A percentile compares a stretch with the other conserved stretches of the same genome.
Conservation (phyloP, 2,113 vertebrate species). For the Caranx melampygus region DNA sequence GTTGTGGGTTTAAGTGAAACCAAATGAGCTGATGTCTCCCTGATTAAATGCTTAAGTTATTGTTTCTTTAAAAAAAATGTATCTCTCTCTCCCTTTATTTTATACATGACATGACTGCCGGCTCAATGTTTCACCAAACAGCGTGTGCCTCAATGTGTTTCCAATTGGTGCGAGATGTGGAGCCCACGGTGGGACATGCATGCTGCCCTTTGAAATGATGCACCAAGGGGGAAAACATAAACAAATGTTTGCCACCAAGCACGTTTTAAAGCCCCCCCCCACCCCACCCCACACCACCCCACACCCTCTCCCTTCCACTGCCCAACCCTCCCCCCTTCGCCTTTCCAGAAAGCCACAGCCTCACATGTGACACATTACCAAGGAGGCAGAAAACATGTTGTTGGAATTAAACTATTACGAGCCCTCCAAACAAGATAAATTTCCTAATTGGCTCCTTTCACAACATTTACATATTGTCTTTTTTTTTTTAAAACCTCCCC, state of each 20-base stretch:
- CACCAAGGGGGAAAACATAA: constrained; percentile 80
- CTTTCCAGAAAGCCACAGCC: constrained; percentile 68
- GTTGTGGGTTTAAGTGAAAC: constrained; percentile 71
- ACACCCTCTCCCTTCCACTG: constrained; percentile 23
- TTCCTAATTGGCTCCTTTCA: constrained; percentile 83
- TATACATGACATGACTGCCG: constrained; percentile 45
- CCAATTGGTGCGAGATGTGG: constrained; percentile 73
- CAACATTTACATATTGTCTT: constrained; percentile 82
- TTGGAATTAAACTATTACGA: constrained; percentile 84
- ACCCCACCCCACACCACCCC: constrained; percentile 11
- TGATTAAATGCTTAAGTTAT: constrained; percentile 65
- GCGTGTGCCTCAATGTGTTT: constrained; percentile 80
- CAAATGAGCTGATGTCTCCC: constrained; percentile 63
- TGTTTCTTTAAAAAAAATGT: constrained; percentile 50
- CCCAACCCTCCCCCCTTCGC: no score
- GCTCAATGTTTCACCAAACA: constrained; percentile 67
- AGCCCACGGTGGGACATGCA: constrained; percentile 67
- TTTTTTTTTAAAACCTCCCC: not conserved
- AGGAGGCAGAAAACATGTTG: constrained; percentile 81
- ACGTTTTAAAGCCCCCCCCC: constrained; percentile 69
- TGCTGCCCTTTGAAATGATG: constrained; percentile 80
- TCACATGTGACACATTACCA: constrained; percentile 82
- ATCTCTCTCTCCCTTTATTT: constrained; percentile 19
- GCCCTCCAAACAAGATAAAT: constrained; percentile 82
- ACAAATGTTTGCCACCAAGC: constrained; percentile 86